These are phyloP conservation scores for Thereva nobilitata DNA, from an alignment of 2,888 invertebrate species.

Conservation along the genomic window DNA sequence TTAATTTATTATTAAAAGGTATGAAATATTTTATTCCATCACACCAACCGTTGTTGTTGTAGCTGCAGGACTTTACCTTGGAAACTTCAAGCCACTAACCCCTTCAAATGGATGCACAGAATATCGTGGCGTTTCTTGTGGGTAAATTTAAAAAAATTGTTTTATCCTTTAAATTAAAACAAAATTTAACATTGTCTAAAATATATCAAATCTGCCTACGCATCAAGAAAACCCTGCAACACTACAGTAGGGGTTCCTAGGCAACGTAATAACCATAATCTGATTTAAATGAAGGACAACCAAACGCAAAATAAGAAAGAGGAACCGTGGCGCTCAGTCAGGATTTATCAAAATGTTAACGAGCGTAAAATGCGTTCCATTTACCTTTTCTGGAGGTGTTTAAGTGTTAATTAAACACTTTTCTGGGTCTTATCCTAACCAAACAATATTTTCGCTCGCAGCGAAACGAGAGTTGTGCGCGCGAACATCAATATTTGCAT, in stretches of 20 bases:
- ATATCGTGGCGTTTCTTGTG: too few species aligned
- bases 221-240: too few species aligned
- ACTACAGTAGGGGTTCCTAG: too few species aligned
- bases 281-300: too few species aligned
- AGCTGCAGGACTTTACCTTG: background rate
- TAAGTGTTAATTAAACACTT: conserved; percentile 28
- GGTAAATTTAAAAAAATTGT: too few species aligned
- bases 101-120: too few species aligned
- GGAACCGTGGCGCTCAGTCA: background rate
- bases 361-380: background rate
- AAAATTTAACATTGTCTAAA: too few species aligned
- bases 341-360: conserved; percentile 1
- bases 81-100: background rate
- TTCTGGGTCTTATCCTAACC: conserved; percentile 21
- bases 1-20: conserved; percentile 11
- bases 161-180: too few species aligned
- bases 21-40: conserved; percentile 7
- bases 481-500: conserved; percentile 31
- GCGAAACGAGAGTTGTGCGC: conserved; percentile 15
- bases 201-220: too few species aligned
- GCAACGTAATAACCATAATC: too few species aligned
- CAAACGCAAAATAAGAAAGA: background rate
- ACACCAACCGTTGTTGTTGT: background rate
- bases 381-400: conserved; percentile 10
- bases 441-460: conserved; percentile 17